Conservation (phyloP, 2,888 invertebrate species). For the Eugnorisma glareosa region DNA sequence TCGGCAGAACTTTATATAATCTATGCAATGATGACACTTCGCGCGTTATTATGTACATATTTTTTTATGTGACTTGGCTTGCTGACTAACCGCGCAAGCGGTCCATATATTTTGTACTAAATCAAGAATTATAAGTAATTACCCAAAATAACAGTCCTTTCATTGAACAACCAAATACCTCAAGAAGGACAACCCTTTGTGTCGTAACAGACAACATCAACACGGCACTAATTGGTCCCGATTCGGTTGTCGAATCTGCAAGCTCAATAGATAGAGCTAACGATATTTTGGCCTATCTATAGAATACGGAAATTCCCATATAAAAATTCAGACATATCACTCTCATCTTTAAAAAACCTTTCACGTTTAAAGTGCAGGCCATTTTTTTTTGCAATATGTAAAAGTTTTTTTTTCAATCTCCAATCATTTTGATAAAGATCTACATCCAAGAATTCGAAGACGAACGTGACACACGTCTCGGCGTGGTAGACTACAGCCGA, state of each 20-base stretch:
- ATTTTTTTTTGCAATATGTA: neutral
- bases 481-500: neutral
- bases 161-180: too few relatives aligned
- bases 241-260: constrained; percentile 29
- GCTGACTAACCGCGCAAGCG: too few relatives aligned
- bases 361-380: neutral
- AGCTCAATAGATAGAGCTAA: constrained; percentile 27
- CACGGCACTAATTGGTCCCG: constrained; percentile 38
- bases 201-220: too few relatives aligned
- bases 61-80: too few relatives aligned
- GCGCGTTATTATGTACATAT: too few relatives aligned
- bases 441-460: neutral
- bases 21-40: too few relatives aligned
- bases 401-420: neutral
- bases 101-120: too few relatives aligned
- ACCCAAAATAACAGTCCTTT: too few relatives aligned
- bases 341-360: neutral
- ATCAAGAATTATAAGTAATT: too few relatives aligned
- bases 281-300: constrained; percentile 21
- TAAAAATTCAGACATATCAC: neutral
- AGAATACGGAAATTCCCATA: neutral
- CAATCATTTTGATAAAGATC: neutral
- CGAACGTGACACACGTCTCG: neutral
- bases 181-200: too few relatives aligned
- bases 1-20: too few relatives aligned